Evolutionary conservation across 1,140 invertebrate species (phyloP), one percentile per base, ranked within the genome.

Genomic region (Meloidogyne floridensis): DNA sequence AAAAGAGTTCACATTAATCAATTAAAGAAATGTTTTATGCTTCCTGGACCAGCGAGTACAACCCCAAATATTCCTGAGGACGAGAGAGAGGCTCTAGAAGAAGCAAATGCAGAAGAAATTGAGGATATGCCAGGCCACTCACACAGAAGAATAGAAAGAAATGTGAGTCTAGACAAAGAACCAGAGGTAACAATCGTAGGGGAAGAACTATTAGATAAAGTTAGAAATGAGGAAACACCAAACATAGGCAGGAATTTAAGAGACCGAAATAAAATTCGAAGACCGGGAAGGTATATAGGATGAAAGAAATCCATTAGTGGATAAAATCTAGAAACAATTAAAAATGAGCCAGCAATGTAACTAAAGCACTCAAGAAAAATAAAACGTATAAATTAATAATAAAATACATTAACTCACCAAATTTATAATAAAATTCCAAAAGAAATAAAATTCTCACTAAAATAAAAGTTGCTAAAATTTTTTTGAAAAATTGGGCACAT

Each of bases 1-100:
- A 73, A 18, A 18, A 73, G n/a, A 73, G 72, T 73, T 4, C 72
- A 73, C 7, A 73, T 73, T 15, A 73, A 73, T 18, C 72, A 73
- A 73, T 18, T 73, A 73, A 73, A 73, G 51, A 73, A 73, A 18
- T 73, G 72, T 7, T 73, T 73, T 7, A 51, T 47, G 51, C 42
- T 15, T 15, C 13, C 72, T 15, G 72, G 72, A 4, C 72, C 72
- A 51, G 72, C 72, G 7, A 47, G 72, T 18, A 73, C 72, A 3
- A 11, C 18, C 18, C 72, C 72, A 13, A n/a, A 11, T 47, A 3
- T 73, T 73, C 72, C 72, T 2, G 51, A 11, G 3, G 72, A 73
- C n/a, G 72, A 73, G 3, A 11, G 51, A 5, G 3, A 11, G 4
- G 11, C 72, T 3, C n/a, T 73, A 4, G 11, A 73, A 73, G n/a